These are phyloP conservation scores for Aspidiotus rigidus DNA, from an alignment of 2,888 invertebrate species.

Conservation along the genomic window DNA sequence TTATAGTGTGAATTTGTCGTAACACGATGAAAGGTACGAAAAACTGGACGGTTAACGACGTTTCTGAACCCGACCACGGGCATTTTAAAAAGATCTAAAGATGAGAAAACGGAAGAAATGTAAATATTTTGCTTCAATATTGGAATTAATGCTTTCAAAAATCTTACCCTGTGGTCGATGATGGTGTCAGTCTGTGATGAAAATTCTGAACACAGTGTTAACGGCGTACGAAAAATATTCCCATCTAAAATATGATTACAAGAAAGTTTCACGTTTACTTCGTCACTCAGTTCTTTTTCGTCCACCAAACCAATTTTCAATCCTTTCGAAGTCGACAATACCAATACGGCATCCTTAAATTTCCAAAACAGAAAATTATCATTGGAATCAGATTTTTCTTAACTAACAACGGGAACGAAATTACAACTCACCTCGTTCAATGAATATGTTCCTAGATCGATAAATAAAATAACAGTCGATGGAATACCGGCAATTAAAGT, in stretches of 20 bases:
- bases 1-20: slow-evolving; percentile 61
- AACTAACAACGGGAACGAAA: neutral
- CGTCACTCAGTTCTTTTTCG: neutral
- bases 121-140: neutral
- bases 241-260: neutral
- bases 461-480: slow-evolving; percentile 63
- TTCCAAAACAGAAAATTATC: neutral
- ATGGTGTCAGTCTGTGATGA: slow-evolving; percentile 61
- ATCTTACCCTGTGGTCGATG: slow-evolving; percentile 60
- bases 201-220: slow-evolving; percentile 53
- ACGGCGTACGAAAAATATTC: slow-evolving; percentile 51
- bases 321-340: slow-evolving; percentile 22
- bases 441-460: slow-evolving; percentile 67
- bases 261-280: slow-evolving; percentile 10
- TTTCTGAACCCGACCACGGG: slow-evolving; percentile 65
- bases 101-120: neutral
- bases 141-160: slow-evolving; percentile 8
- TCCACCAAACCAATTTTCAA: slow-evolving; percentile 18
- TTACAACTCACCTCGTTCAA: slow-evolving; percentile 54
- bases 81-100: slow-evolving; percentile 59
- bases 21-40: slow-evolving; percentile 70
- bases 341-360: slow-evolving; percentile 18
- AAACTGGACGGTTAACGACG: slow-evolving; percentile 46
- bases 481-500: slow-evolving; percentile 73
- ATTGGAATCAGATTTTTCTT: neutral